Base-by-base conservation (phyloP, 2,113 vertebrate species). In the Ammospiza nelsoni region DNA sequence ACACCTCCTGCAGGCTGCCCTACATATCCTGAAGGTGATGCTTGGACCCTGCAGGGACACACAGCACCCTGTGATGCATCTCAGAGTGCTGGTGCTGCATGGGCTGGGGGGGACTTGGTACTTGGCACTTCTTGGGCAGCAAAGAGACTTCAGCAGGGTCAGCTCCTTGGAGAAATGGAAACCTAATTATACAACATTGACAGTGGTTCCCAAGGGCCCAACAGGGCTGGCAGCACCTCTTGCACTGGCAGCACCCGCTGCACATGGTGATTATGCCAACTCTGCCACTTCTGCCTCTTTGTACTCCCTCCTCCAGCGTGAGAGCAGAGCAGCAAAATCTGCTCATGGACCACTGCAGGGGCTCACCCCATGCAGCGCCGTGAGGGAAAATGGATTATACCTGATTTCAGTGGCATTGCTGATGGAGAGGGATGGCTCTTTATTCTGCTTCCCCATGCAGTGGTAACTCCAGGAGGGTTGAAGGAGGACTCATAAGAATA, bases 11-110 rank as follows among this genome's bases (percentile, higher is more conserved):
- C 31, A 73, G 49, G 24, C n/a, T 78, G 31, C 9, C 41, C 24
- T 23, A 41, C 8, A 62, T 12, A 25, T 29, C 14, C 69, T 57
- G 66, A 41, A 41, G 28, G 22, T 23, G 55, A 69, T 1, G 1
- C 4, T 49, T 21, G 23, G 35, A 21, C 7, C 11, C 2, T 2
- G 29, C 31, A 46, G 28, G 57, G 28, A 67, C 29, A 43, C 1
- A 2, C 1, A 1, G 37, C 37, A 71, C 11, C 2, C 31, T 1
- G 0, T 46, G 28, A n/a, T 0, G 0, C 20, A n/a, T 20, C 55
- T 44, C 11, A 3, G 16, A 59, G 13, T 24, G 21, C 13, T 3
- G 0, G 9, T 5, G 6, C 43, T 76, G 25, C 21, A 31, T 15
- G 58, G 18, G 13, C n/a, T 72, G 8, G 16, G 21, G 28, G 28